These are phyloP conservation scores for Dipus sagitta DNA, from an alignment of 2,797 vertebrate species.

Conservation along the genomic window DNA sequence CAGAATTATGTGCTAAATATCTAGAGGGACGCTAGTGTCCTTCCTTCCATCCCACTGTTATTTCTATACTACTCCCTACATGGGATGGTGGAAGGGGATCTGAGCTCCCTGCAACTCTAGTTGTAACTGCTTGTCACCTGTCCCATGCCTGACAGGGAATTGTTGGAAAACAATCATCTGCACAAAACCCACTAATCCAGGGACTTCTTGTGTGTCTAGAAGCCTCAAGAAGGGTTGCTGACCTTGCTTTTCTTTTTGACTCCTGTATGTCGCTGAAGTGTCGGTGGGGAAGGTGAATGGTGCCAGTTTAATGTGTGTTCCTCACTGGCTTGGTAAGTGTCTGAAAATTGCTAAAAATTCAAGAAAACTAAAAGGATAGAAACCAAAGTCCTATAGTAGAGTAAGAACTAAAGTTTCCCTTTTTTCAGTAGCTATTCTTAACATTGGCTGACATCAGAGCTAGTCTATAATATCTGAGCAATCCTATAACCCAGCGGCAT, in stretches of 20 bases:
- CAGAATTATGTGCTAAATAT: constrained; percentile 51
- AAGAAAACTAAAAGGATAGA: background rate
- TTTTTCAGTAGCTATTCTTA: background rate
- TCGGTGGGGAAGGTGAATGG: background rate
- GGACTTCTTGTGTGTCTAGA: background rate
- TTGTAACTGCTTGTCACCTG: no score
- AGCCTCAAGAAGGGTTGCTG: background rate
- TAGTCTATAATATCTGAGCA: background rate
- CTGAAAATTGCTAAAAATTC: constrained; percentile 1
- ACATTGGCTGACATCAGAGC: background rate
- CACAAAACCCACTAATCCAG: fast-evolving
- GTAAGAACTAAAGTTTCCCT: background rate
- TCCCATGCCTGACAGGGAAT: background rate
- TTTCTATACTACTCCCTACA: background rate
- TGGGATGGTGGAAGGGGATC: background rate
- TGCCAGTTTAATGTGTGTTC: background rate
- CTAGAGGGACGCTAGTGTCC: constrained; percentile 56
- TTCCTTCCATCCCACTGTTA: constrained; percentile 21
- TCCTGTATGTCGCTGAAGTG: background rate
- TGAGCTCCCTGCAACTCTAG: background rate
- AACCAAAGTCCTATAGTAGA: background rate
- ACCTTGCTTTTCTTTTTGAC: background rate
- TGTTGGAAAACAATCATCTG: fast-evolving
- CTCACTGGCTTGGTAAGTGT: background rate
- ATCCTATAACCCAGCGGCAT: fast-evolving